phyloP scores from a whole-genome alignment of 2,888 invertebrate species.

The Encarsia formosa region DNA sequence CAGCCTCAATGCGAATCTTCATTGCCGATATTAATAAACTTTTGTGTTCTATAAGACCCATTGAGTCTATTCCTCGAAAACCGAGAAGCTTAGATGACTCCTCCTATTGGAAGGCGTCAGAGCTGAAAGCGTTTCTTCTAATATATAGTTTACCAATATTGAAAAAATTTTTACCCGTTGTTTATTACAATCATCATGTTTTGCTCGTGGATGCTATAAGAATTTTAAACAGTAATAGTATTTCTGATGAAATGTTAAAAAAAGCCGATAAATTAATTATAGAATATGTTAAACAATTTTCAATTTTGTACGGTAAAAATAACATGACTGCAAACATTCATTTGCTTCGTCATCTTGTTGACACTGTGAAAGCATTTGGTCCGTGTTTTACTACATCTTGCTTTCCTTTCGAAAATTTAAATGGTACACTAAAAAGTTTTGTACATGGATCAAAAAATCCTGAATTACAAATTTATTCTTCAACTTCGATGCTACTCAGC shows the following conservation, averaged over 20 bases:
- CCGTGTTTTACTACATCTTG: slow-evolving; percentile 26
- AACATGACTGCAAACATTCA: slow-evolving; percentile 30
- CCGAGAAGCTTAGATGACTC: background rate
- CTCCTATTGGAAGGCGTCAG: background rate
- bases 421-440: slow-evolving; percentile 23
- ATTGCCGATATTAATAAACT: background rate
- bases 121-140: background rate
- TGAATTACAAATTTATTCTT: slow-evolving; percentile 14
- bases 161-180: background rate
- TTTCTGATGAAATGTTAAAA: background rate
- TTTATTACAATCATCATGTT: background rate
- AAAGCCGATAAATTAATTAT: background rate
- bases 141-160: background rate
- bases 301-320: slow-evolving; percentile 25
- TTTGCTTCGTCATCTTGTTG: slow-evolving; percentile 26
- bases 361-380: slow-evolving; percentile 23
- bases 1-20: background rate
- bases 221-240: background rate
- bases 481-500: no score
- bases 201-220: background rate
- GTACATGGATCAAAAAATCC: slow-evolving; percentile 27
- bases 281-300: slow-evolving; percentile 8
- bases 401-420: slow-evolving; percentile 28
- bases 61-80: background rate
- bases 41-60: background rate